Percentiles rank a stretch among this genome's conserved stretches.
Conservation (phyloP, 2,797 vertebrate species). For the Rhabdophis nuchalis region DNA sequence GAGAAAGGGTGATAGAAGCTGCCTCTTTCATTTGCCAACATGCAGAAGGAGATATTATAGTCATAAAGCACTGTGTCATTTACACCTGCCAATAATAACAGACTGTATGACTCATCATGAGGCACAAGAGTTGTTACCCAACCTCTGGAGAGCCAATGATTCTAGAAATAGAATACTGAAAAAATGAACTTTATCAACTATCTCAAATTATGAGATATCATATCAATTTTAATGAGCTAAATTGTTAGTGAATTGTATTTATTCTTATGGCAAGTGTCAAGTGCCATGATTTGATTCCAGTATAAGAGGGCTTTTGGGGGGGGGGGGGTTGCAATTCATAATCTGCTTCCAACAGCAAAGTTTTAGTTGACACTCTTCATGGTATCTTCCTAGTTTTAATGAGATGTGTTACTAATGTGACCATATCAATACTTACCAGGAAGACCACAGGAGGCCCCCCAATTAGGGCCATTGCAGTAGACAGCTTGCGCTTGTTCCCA, state of each 20-base stretch:
- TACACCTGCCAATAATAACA: neutral
- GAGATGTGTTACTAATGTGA: neutral
- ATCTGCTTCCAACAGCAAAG: neutral
- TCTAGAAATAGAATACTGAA: neutral
- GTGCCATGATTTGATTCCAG: neutral
- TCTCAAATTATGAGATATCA: neutral
- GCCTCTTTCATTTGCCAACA: neutral
- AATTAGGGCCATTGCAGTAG: slow-evolving; percentile 92
- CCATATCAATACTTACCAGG: slow-evolving; percentile 77
- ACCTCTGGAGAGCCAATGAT: neutral
- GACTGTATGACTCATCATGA: neutral
- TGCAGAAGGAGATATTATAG: neutral
- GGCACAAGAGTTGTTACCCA: neutral
- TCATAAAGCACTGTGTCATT: neutral
- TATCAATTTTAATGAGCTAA: neutral
- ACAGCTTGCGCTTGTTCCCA: slow-evolving; percentile 93
- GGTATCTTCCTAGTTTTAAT: neutral
- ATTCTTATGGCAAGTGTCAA: neutral
- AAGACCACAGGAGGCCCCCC: slow-evolving; percentile 93
- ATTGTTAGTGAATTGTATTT: neutral
- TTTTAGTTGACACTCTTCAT: neutral
- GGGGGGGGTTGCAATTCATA: neutral
- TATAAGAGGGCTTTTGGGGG: neutral
- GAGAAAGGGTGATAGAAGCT: neutral
- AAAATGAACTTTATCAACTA: neutral